Conservation (phyloP, 2,113 vertebrate species). For the Amphiprion ocellaris region DNA sequence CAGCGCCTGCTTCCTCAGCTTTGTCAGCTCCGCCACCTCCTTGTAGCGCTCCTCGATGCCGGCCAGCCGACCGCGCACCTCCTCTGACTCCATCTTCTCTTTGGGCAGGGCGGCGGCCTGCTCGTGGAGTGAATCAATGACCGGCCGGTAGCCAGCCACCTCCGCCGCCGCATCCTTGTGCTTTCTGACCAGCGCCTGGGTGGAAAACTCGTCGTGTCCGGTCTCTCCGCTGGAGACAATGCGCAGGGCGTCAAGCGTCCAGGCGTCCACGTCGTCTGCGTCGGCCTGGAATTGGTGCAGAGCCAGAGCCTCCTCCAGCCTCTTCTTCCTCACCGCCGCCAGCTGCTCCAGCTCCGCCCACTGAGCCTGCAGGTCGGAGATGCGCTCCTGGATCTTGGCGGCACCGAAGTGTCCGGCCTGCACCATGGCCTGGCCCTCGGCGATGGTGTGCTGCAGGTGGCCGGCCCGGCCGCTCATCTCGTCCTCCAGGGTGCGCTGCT, state of each 20-base stretch:
- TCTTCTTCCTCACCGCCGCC: conserved; percentile 88
- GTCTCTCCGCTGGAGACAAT: conserved; percentile 94
- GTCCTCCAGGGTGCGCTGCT: conserved; percentile 94
- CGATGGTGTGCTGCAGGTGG: conserved; percentile 92
- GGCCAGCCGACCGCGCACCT: conserved; percentile 86
- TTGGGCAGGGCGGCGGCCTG: conserved; percentile 87
- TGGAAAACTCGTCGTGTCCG: conserved; percentile 96
- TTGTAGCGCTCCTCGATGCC: conserved; percentile 96
- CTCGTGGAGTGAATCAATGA: conserved; percentile 91
- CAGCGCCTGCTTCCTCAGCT: conserved; percentile 93
- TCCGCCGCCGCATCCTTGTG: conserved; percentile 95
- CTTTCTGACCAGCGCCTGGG: conserved; percentile 94
- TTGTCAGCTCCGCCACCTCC: conserved; percentile 91
- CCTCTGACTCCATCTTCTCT: conserved; percentile 84
- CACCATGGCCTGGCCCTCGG: conserved; percentile 93
- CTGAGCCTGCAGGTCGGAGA: conserved; percentile 90
- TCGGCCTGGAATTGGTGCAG: conserved; percentile 96
- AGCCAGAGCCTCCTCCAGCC: conserved; percentile 89
- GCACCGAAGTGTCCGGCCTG: conserved; percentile 91
- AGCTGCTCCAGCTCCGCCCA: conserved; percentile 93
- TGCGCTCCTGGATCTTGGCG: conserved; percentile 91
- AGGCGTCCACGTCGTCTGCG: conserved; percentile 92
- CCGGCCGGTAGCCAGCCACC: conserved; percentile 90
- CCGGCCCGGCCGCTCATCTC: conserved; percentile 93
- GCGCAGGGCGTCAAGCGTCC: conserved; percentile 94